Evolutionary conservation across 2,888 invertebrate genomes (phyloP).

Genomic region (Nomada lathburiana): DNA sequence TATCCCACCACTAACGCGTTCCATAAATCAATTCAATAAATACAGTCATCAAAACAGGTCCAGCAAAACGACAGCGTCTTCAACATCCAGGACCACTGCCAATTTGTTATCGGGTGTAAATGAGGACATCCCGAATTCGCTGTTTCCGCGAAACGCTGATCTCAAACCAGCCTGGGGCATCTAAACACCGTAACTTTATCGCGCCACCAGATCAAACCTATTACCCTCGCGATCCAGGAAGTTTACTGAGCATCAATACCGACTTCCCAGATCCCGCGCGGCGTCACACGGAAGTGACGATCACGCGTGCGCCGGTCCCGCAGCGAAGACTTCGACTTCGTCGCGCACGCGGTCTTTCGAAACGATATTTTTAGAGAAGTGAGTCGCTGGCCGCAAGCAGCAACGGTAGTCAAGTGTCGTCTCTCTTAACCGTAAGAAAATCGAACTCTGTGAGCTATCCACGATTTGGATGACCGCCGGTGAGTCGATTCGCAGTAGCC

Average conservation of each 20-base stretch:
- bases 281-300: conserved; percentile 38
- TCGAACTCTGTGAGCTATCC: conserved; percentile 42
- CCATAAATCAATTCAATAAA: no score
- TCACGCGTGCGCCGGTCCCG: conserved; percentile 53
- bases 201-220: background rate
- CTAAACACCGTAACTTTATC: background rate
- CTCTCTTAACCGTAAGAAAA: conserved; percentile 57
- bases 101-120: no score
- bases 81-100: no score
- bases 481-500: conserved; percentile 40
- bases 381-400: conserved; percentile 67
- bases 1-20: no score
- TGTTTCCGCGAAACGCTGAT: no score
- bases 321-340: conserved; percentile 31
- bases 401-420: conserved; percentile 66
- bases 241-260: conserved; percentile 8
- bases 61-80: no score
- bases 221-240: conserved; percentile 6
- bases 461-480: conserved; percentile 52
- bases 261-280: conserved; percentile 32
- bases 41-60: no score
- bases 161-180: background rate
- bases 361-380: conserved; percentile 72
- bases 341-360: conserved; percentile 72
- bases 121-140: no score